Base-by-base conservation (phyloP, 2,797 vertebrate genomes). In the Spatula versicolor region DNA sequence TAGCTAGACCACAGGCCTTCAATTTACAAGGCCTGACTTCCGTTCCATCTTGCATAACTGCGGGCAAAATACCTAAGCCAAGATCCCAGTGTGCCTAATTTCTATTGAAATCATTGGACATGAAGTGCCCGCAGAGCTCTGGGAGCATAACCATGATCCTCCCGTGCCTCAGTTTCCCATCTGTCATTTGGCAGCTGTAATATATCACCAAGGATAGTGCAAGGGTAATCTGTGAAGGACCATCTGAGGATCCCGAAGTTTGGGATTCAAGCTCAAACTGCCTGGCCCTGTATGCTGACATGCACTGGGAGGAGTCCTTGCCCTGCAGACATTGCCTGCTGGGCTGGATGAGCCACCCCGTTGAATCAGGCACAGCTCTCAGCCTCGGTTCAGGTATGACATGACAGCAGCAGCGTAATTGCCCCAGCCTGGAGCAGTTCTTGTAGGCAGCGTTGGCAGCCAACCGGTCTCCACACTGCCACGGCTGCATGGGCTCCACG, bases 401-500 rank as follows among this genome's bases (percentile, higher is more conserved):
- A 0, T 21, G 33, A 23, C 41, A 60, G 35, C 60, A 55, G 37
- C 63, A 69, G 21, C 5, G 0, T 20, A 15, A 17, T 52, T 48
- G 63, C 20, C 58, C 23, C 46, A 45, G n/a, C 50, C 62, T 33
- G 66, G 56, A n/a, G 14, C 86, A 1, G 48, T 48, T 19, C 37
- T 39, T 1, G 0, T 18, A 41, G 41, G 28, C 28, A 31, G 62
- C 37, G 45, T 33, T 67, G 68, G 33, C 35, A 84, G 39, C 67
- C 15, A 7, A 30, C 5, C 20, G 17, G 46, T 39, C 22, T 67
- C n/a, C 8, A 10, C 0, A 1, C 33, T 26, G 41, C 56, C 19
- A 5, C 0, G 2, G 8, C 28, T 60, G 37, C 2, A 2, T 2
- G n/a, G 43, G 33, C 13, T 46, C 59, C 22, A 6, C 48, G 16